Conservation (phyloP, 1,140 invertebrate species). For the Brachystomella parvula region DNA sequence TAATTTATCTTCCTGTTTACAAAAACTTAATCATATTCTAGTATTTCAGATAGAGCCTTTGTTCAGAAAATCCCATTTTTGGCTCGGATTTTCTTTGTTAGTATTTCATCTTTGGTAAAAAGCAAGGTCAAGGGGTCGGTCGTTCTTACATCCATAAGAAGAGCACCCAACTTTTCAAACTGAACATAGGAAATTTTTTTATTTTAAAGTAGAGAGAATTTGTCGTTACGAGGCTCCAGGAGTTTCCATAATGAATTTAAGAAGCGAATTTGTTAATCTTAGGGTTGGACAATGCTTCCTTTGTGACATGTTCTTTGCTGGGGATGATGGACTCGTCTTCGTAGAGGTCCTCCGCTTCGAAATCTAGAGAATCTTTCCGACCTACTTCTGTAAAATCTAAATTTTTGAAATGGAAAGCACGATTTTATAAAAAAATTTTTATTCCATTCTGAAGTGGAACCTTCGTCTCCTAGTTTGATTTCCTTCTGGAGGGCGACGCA, state of each 20-base stretch:
- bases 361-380: too few species aligned
- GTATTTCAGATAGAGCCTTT: too few species aligned
- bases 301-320: slow-evolving; percentile 23
- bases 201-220: neutral
- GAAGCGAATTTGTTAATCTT: slow-evolving; percentile 24
- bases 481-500: slow-evolving; percentile 20
- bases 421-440: neutral
- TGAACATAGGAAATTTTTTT: neutral
- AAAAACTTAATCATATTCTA: too few species aligned
- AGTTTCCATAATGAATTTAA: slow-evolving; percentile 16
- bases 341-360: slow-evolving; percentile 5
- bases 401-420: too few species aligned
- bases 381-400: too few species aligned
- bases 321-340: slow-evolving; percentile 27
- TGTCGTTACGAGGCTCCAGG: slow-evolving; percentile 16
- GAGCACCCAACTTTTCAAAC: slow-evolving; percentile 23
- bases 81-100: slow-evolving; percentile 22
- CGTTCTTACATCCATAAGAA: slow-evolving; percentile 21
- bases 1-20: too few species aligned
- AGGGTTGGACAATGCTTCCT: slow-evolving; percentile 20
- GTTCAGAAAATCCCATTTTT: slow-evolving; percentile 3
- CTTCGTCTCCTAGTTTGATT: slow-evolving; percentile 10
- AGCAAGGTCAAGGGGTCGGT: slow-evolving; percentile 5
- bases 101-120: slow-evolving; percentile 17
- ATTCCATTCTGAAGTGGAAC: neutral